Evolutionary conservation across 2,797 vertebrate species (phyloP).

Genomic region (Aselliscus stoliczkanus): DNA sequence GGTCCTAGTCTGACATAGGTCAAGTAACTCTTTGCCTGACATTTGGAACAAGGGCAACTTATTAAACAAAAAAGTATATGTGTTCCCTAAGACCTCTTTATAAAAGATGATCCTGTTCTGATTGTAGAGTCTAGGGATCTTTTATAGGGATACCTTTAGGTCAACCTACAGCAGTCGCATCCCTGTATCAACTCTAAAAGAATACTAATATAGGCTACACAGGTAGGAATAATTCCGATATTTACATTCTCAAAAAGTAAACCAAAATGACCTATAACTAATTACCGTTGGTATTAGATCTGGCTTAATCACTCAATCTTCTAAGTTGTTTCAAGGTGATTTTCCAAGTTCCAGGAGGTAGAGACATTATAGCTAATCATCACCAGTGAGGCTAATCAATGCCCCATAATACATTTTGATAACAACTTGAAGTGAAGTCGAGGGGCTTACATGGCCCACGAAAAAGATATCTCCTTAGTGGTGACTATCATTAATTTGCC

Average conservation of each 20-base stretch:
- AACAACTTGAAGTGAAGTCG: neutral
- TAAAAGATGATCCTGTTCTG: neutral
- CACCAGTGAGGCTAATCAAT: neutral
- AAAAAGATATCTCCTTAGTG: neutral
- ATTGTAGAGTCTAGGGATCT: neutral
- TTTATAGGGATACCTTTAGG: neutral
- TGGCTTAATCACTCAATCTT: neutral
- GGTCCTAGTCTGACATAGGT: neutral
- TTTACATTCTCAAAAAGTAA: neutral
- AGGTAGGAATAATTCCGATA: neutral
- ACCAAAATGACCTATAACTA: neutral
- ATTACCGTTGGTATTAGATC: neutral
- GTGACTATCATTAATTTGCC: neutral
- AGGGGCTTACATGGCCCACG: neutral
- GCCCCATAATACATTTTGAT: neutral
- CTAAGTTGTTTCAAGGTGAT: neutral
- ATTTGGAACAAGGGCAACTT: neutral
- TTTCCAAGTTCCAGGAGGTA: neutral
- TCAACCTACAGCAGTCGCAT: neutral
- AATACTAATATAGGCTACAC: neutral
- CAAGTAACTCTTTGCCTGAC: neutral
- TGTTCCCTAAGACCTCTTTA: neutral
- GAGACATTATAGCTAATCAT: neutral
- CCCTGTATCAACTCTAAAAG: neutral
- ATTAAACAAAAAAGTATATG: neutral